Conservation (phyloP, 1,140 invertebrate genomes). For the Diachasma alloeum region DNA sequence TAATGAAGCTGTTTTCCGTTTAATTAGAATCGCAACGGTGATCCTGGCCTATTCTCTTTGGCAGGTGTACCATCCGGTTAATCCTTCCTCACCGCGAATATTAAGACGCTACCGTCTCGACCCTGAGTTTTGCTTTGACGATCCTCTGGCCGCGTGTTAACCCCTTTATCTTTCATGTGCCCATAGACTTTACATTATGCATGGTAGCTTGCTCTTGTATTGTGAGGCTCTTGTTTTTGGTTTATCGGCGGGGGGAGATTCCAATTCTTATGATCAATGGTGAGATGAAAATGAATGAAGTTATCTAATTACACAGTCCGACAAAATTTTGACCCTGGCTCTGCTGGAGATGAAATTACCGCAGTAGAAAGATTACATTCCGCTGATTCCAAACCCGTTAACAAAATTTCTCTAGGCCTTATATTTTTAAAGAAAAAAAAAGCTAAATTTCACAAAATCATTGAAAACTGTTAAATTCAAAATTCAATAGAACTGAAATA, state of each 20-base stretch:
- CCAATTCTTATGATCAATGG: neutral
- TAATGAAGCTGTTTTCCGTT: conserved; percentile 58
- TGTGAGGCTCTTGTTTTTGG: neutral
- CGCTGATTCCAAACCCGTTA: no score
- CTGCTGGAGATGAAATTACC: no score
- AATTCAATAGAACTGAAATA: no score
- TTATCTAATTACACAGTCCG: no score
- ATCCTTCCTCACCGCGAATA: conserved; percentile 46
- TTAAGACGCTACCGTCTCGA: conserved; percentile 45
- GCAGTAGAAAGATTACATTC: no score
- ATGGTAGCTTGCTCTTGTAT: neutral
- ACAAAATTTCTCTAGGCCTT: no score
- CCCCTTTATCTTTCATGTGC: conserved; percentile 6
- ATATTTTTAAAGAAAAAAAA: no score
- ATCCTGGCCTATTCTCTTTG: conserved; percentile 49
- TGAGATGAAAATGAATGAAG: neutral
- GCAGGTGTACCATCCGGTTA: conserved; percentile 38
- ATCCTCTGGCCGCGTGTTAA: conserved; percentile 12
- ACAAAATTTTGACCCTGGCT: no score
- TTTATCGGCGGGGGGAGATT: neutral
- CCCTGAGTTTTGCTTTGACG: neutral
- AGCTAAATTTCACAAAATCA: no score
- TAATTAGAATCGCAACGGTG: conserved; percentile 55
- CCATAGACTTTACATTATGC: neutral
- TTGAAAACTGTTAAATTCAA: no score